These are phyloP conservation scores for Peromyscus maniculatus DNA, from an alignment of 2,113 vertebrate species.

Conservation along the genomic window DNA sequence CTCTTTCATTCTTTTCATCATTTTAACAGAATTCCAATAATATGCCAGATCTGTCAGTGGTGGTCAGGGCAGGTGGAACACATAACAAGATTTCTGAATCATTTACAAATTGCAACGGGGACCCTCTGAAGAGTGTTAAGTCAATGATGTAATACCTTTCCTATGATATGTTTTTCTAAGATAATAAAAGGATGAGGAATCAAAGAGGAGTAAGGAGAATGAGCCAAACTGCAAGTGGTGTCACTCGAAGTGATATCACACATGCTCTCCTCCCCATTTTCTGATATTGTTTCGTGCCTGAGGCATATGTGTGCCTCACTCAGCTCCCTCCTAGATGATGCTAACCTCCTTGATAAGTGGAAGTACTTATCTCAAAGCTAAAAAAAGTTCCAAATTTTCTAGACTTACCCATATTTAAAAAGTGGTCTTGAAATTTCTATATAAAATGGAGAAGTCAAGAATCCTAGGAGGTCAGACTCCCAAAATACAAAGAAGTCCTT, in stretches of 20 bases:
- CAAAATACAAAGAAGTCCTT: neutral
- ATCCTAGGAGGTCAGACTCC: neutral
- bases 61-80: neutral
- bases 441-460: neutral
- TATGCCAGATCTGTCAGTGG: neutral
- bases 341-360: neutral
- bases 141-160: neutral
- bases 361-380: neutral
- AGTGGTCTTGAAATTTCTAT: neutral
- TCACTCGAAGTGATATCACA: neutral
- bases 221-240: neutral
- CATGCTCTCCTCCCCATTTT: neutral
- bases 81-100: conserved; percentile 4
- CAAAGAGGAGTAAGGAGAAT: neutral
- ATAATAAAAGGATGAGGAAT: neutral
- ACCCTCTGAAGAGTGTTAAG: neutral
- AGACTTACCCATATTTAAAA: conserved; percentile 27
- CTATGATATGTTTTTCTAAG: neutral
- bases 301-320: neutral
- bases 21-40: neutral
- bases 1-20: neutral
- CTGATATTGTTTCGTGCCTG: neutral
- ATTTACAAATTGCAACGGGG: neutral
- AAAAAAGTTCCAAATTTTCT: neutral
- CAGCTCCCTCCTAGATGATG: neutral